phyloP scores from a whole-genome alignment of 2,113 vertebrate genomes.

The Tiliqua scincoides region DNA sequence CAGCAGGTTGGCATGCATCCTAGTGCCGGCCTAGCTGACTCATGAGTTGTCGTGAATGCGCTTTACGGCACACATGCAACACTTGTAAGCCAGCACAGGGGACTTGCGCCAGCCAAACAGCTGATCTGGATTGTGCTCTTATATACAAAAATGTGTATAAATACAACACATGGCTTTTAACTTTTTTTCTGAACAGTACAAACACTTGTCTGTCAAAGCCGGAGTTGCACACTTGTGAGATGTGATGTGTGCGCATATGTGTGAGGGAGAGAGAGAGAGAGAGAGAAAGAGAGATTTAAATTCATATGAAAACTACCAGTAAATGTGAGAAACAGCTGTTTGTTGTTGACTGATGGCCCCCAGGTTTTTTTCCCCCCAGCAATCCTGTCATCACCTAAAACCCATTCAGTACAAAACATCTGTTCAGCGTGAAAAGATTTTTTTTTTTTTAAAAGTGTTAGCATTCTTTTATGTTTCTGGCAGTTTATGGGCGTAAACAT shows the following conservation, averaged over 20 bases:
- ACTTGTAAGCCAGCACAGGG: no score
- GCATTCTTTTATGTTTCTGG: background rate
- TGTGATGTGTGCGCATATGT: background rate
- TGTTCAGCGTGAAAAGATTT: constrained; percentile 45
- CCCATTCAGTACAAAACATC: constrained; percentile 47
- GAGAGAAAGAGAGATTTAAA: background rate
- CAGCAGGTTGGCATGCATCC: no score
- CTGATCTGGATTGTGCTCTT: no score
- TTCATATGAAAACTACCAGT: background rate
- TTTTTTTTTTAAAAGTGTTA: constrained; percentile 24
- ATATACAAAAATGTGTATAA: no score
- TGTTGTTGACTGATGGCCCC: background rate
- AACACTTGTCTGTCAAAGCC: background rate
- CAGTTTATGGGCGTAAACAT: constrained; percentile 13
- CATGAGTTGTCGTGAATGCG: no score
- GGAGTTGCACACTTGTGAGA: fast-evolving
- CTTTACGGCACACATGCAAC: no score
- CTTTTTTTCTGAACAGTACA: background rate
- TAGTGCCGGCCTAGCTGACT: no score
- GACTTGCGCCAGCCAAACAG: no score
- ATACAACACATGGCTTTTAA: no score
- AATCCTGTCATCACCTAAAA: constrained; percentile 38
- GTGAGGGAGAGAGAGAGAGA: fast-evolving
- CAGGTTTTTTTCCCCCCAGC: background rate
- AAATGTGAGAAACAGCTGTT: constrained; percentile 47